Evolutionary conservation across 1,140 invertebrate genomes (phyloP).

Genomic region (Cydia amplana): DNA sequence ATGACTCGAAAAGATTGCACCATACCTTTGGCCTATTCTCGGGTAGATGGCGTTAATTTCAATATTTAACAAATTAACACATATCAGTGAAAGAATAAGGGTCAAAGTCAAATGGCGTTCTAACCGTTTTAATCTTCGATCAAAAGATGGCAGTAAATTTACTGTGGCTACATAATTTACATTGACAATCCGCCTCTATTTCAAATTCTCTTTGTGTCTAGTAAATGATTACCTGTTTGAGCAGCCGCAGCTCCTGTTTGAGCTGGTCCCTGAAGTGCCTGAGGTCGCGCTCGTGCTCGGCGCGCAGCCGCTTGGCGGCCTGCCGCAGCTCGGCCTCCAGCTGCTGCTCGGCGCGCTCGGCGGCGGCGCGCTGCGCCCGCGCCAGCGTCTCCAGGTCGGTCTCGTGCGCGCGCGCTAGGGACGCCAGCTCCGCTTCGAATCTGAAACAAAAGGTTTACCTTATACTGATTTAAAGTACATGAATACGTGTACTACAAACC

Average conservation of each 20-base stretch:
- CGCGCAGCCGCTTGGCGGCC: constrained; percentile 90
- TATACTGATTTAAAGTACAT: not conserved
- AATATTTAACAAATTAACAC: too few species aligned
- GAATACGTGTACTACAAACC: too few species aligned
- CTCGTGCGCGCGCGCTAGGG: constrained; percentile 92
- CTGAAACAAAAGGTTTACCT: constrained; percentile 40
- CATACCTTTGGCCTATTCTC: too few species aligned
- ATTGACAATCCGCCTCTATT: too few species aligned
- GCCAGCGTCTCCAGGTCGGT: constrained; percentile 93
- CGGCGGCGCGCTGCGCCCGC: constrained; percentile 93
- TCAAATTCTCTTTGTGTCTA: too few species aligned
- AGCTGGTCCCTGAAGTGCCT: constrained; percentile 95
- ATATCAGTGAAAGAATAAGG: too few species aligned
- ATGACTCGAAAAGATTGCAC: too few species aligned
- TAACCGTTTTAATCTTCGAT: too few species aligned
- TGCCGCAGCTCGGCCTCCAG: constrained; percentile 94
- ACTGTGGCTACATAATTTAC: too few species aligned
- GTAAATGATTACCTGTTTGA: constrained; percentile 85
- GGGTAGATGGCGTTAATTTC: too few species aligned
- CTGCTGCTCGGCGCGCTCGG: constrained; percentile 95
- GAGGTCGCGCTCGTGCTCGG: constrained; percentile 96
- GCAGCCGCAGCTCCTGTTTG: constrained; percentile 94
- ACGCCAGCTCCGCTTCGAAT: constrained; percentile 90
- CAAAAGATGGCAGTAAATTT: too few species aligned
- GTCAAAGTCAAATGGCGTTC: too few species aligned